Base-by-base conservation (phyloP, 64 coral and sea anemone species). In the Actinia tenebrosa region DNA sequence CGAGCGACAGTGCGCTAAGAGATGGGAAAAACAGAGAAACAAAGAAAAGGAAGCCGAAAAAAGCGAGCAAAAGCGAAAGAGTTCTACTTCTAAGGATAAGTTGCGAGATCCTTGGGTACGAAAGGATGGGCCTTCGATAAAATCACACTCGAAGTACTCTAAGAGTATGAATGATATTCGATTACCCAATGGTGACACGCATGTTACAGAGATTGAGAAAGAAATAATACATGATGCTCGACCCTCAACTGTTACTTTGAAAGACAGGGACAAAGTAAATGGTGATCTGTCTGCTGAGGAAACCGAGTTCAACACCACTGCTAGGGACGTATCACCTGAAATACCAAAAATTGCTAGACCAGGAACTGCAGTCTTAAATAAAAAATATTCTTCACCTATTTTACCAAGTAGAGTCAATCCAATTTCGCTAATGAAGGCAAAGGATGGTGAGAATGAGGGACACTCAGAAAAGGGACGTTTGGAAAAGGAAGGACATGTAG, bases 1-100 rank as follows among this genome's bases (percentile, higher is more conserved):
- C 64, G 94, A 96, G 53, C 85, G 91, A 84, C 94, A 96, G 53
- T 96, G 94, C 43, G 94, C 94, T 3, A 96, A 96, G 44, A 85
- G 91, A 20, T 96, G 94, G 94, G 94, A 93, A 84, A 92, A 72
- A 54, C 68, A 79, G 16, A 81, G 5, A 87, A 87, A 60, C 60
- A 96, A 80, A 85, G 86, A 89, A 69, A 90, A 88, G 80, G 91
- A 93, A 7, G 58, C 77, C 10, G 64, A 80, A 5, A 88, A 95
- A 50, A 64, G 78, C 89, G 84, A 91, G 63, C 88, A 58, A 45
- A 93, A 56, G 86, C 90, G 86, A n/a, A 93, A 91, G 88, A 83
- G 47, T 53, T 53, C 44, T 9, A 22, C 14, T 52, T 53, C 79
- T 22, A 69, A 54, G 78, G 85, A 53, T 68, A 79, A 7, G 78